Conservation (phyloP, 1,140 invertebrate genomes). For the Phenacoccus solenopsis region DNA sequence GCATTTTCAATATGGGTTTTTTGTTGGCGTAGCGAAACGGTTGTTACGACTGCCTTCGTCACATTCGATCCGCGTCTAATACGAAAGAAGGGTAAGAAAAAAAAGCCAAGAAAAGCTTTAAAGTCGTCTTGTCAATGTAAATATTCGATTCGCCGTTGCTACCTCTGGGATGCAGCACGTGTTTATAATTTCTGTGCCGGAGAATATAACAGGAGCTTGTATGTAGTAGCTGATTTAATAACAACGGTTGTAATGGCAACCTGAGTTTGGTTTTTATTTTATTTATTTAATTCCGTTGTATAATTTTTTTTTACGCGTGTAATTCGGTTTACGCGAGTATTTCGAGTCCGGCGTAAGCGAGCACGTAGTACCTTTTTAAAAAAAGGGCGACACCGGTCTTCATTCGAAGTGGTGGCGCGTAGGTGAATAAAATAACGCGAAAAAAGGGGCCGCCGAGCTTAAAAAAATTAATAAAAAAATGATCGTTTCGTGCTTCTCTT, state of each 20-base stretch:
- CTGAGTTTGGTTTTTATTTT: background rate
- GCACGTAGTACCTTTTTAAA: background rate
- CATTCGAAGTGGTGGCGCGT: background rate
- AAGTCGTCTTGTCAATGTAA: background rate
- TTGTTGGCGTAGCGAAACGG: background rate
- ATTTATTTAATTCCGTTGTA: background rate
- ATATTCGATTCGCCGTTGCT: background rate
- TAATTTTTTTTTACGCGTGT: background rate
- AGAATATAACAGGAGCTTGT: background rate
- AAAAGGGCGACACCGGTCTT: background rate
- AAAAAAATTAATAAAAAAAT: conserved; percentile 4
- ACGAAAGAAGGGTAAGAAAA: background rate
- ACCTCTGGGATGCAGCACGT: background rate
- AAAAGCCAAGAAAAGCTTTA: background rate
- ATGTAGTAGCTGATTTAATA: background rate
- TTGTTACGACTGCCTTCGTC: background rate
- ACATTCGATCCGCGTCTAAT: background rate
- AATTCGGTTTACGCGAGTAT: background rate
- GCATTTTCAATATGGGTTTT: background rate
- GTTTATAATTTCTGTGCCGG: background rate
- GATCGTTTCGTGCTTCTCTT: background rate
- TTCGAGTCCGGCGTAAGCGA: background rate
- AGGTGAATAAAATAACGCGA: background rate
- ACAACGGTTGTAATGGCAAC: background rate
- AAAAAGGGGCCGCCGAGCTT: background rate